Conservation (phyloP, 2,888 invertebrate species). For the Andrena trimmerana region DNA sequence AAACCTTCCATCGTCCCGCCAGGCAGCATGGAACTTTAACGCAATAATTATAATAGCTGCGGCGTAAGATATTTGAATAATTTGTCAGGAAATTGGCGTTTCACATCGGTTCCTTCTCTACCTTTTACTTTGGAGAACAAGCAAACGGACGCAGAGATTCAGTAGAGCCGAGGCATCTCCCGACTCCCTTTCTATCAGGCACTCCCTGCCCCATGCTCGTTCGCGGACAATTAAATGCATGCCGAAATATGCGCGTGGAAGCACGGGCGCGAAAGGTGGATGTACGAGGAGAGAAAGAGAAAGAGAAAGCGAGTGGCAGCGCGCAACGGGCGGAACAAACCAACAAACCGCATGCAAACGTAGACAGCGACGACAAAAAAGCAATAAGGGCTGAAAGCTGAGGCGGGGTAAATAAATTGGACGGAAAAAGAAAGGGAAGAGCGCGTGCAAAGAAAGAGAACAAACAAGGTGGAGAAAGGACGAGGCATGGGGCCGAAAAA, state of each 20-base stretch:
- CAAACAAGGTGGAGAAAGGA: slow-evolving; percentile 23
- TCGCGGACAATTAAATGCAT: slow-evolving; percentile 7
- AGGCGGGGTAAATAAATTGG: slow-evolving; percentile 33
- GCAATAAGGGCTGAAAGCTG: neutral
- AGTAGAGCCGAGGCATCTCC: neutral
- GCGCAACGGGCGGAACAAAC: neutral
- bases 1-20: neutral
- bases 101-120: slow-evolving; percentile 76
- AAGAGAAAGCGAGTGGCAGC: neutral
- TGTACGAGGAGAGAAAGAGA: neutral
- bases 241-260: neutral
- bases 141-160: slow-evolving; percentile 33
- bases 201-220: too few species aligned
- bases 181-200: neutral
- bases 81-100: slow-evolving; percentile 77
- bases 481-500: slow-evolving; percentile 18
- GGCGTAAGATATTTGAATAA: slow-evolving; percentile 72
- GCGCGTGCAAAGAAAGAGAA: slow-evolving; percentile 26
- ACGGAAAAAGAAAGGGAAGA: slow-evolving; percentile 22
- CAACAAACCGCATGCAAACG: neutral
- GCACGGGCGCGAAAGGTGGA: neutral
- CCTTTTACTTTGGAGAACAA: slow-evolving; percentile 39
- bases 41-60: slow-evolving; percentile 44
- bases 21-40: neutral
- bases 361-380: slow-evolving; percentile 10